These are phyloP conservation scores for Oscheius sp. DNA, from an alignment of 2,888 invertebrate genomes.

Conservation along the genomic window DNA sequence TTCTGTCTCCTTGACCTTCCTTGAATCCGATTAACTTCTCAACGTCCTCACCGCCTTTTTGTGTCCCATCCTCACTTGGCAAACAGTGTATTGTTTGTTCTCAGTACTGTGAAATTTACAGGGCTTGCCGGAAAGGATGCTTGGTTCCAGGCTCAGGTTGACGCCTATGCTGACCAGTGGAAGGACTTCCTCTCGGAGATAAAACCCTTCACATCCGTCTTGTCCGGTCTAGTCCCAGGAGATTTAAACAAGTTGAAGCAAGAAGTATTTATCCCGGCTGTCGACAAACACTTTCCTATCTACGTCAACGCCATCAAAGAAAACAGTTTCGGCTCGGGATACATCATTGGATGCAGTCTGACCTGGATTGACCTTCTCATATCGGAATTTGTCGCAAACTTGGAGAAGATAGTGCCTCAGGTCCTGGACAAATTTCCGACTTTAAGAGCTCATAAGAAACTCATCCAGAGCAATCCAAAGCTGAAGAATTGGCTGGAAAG, in stretches of 20 bases:
- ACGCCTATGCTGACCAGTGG: slow-evolving; percentile 54
- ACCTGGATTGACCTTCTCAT: slow-evolving; percentile 65
- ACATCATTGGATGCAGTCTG: slow-evolving; percentile 54
- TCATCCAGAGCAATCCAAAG: slow-evolving; percentile 42
- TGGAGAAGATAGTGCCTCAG: neutral
- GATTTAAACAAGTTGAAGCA: slow-evolving; percentile 30
- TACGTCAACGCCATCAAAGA: slow-evolving; percentile 52
- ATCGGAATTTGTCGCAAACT: slow-evolving; percentile 55
- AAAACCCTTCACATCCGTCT: too few relatives aligned
- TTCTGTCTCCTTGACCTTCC: too few relatives aligned
- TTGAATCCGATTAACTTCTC: too few relatives aligned
- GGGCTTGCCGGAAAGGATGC: slow-evolving; percentile 41
- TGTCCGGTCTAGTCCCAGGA: neutral
- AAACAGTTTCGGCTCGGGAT: slow-evolving; percentile 49
- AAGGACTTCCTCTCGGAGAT: slow-evolving; percentile 44
- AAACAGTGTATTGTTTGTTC: too few relatives aligned
- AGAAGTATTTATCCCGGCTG: slow-evolving; percentile 55
- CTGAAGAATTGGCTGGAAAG: slow-evolving; percentile 60
- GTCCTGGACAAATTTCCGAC: slow-evolving; percentile 13
- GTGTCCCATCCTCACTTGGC: too few relatives aligned
- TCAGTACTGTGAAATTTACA: neutral
- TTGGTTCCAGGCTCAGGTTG: slow-evolving; percentile 53
- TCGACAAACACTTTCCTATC: slow-evolving; percentile 59
- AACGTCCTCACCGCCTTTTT: too few relatives aligned
- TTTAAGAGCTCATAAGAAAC: slow-evolving; percentile 15